These are phyloP conservation scores for Scaptomyza polygonia DNA, from an alignment of 2,888 invertebrate species.

Conservation along the genomic window DNA sequence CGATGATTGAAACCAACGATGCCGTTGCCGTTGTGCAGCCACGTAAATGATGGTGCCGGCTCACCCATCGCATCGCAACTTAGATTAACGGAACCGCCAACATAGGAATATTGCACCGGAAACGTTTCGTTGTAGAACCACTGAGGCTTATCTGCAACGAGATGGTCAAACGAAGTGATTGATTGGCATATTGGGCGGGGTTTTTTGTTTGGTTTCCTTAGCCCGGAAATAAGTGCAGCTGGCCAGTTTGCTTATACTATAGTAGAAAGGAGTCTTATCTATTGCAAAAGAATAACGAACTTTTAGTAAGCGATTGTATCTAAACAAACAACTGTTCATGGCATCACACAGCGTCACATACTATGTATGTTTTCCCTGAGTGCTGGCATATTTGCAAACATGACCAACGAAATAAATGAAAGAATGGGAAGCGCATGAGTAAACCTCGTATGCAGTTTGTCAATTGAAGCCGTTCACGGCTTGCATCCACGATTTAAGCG, in stretches of 20 bases:
- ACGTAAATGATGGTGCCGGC: slow-evolving; percentile 86
- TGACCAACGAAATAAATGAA: neutral
- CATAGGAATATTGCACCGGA: slow-evolving; percentile 81
- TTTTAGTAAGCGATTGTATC: too few species aligned
- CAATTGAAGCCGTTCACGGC: slow-evolving; percentile 33
- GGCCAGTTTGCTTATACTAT: slow-evolving; percentile 8
- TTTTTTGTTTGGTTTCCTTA: neutral
- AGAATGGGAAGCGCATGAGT: slow-evolving; percentile 4
- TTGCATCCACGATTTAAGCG: slow-evolving; percentile 26
- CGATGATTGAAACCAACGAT: slow-evolving; percentile 81
- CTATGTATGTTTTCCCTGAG: neutral
- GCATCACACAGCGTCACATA: too few species aligned
- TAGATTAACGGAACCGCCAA: slow-evolving; percentile 86
- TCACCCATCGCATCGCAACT: slow-evolving; percentile 87
- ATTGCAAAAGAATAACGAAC: too few species aligned
- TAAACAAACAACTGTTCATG: too few species aligned
- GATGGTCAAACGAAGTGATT: slow-evolving; percentile 6
- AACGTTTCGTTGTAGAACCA: slow-evolving; percentile 80
- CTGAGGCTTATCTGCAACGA: slow-evolving; percentile 81
- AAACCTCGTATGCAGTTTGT: slow-evolving; percentile 44
- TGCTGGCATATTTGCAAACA: slow-evolving; percentile 1
- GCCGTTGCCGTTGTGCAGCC: slow-evolving; percentile 84
- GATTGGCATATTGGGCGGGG: neutral
- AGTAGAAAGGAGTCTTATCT: too few species aligned
- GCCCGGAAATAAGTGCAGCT: slow-evolving; percentile 24